Conservation (phyloP, 2,113 vertebrate species). For the Phyllostomus hastatus region DNA sequence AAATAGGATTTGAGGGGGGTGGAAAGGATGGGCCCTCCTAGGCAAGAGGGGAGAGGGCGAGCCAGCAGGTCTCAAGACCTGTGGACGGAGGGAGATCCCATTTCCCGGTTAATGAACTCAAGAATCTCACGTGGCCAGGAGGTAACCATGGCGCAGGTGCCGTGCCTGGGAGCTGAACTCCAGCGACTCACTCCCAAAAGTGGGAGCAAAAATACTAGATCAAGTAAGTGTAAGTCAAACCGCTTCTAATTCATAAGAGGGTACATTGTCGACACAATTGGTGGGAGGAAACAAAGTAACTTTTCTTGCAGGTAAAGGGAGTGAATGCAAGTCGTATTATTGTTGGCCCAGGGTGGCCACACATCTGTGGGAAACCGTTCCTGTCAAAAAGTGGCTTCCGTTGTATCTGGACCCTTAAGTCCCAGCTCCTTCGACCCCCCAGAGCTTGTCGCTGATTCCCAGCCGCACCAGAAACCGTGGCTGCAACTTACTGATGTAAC, state of each 20-base stretch:
- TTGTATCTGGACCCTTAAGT: background rate
- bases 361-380: background rate
- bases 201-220: background rate
- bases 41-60: slow-evolving; percentile 63
- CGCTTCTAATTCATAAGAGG: background rate
- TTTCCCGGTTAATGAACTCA: slow-evolving; percentile 58
- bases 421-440: slow-evolving; percentile 5
- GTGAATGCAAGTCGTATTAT: background rate
- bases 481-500: background rate
- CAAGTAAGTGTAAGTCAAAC: background rate
- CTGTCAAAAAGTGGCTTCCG: slow-evolving; percentile 3
- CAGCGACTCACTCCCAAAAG: background rate
- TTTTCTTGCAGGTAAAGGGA: background rate
- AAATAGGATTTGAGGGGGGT: slow-evolving; percentile 55
- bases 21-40: slow-evolving; percentile 47
- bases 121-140: background rate
- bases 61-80: slow-evolving; percentile 73
- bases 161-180: background rate
- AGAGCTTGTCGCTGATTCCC: slow-evolving; percentile 32
- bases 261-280: background rate
- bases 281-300: background rate
- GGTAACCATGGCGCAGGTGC: background rate
- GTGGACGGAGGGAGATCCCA: slow-evolving; percentile 70
- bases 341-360: background rate
- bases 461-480: background rate